Base-by-base conservation (phyloP, 2,113 vertebrate species). In the Nesogale talazaci region DNA sequence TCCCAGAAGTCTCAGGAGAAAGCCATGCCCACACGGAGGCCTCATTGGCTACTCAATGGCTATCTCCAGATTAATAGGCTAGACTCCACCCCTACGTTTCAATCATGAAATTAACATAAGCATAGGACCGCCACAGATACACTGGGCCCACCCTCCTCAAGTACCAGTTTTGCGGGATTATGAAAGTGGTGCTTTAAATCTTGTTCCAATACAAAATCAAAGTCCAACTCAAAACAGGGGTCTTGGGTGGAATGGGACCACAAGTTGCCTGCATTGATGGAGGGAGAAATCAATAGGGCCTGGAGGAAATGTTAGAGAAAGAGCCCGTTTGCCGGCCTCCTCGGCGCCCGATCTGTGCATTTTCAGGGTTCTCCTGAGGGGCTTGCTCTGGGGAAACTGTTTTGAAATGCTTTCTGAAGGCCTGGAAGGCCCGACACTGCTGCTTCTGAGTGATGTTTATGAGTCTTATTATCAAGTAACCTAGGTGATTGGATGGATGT, bases 111-210 rank as follows among this genome's bases (percentile, higher is more conserved):
- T n/a, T n/a, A n/a, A n/a, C n/a, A n/a, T n/a, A n/a, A n/a, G n/a
- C n/a, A n/a, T n/a, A n/a, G n/a, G n/a, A n/a, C n/a, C n/a, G n/a
- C n/a, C n/a, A n/a, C n/a, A n/a, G n/a, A 46, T 46, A 46, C 10
- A 79, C 25, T 19, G 65, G n/a, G 34, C 27, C 14, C 7, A 19
- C 63, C 52, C 38, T 86, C 72, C 72, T 90, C 52, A 59, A 46
- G 61, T 70, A 69, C n/a, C 59, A 74, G 10, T 61, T 86, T 79
- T 88, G 34, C 42, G 10, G n/a, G 40, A 23, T 92, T 52, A 72
- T 19, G 69, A 93, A 95, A 94, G 75, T 72, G 31, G 1, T 65
- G 31, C 76, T 93, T 95, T 75, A 89, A 67, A 85, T 82, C 46
- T 81, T 15, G n/a, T 76, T 89, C 16, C 42, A 2, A 23, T 38